Evolutionary conservation across 2,113 vertebrate genomes (phyloP).

Genomic region (Scortum barcoo): DNA sequence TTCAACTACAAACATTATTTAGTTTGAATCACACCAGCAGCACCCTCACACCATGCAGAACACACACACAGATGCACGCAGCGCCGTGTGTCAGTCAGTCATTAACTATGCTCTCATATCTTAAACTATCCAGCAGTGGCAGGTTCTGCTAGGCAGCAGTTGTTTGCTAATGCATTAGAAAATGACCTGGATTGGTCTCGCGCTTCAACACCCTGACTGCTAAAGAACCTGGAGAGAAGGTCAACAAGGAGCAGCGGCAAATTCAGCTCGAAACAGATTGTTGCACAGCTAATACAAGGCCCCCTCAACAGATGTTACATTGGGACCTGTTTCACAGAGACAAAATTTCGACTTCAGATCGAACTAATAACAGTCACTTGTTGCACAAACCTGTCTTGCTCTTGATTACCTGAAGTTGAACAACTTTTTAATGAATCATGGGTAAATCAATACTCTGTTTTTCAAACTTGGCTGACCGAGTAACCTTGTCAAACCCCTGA

Average conservation of each 20-base stretch:
- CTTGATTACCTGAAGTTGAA: not conserved
- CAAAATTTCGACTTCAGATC: conserved; percentile 8
- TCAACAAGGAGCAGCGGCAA: conserved; percentile 18
- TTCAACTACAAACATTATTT: conserved; percentile 1
- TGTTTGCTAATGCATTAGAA: conserved; percentile 75
- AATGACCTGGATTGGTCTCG: conserved; percentile 50
- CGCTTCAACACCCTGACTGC: conserved; percentile 24
- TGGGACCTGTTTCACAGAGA: conserved; percentile 8
- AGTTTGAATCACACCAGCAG: conserved; percentile 1
- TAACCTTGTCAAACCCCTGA: not conserved
- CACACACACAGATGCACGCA: conserved; percentile 16
- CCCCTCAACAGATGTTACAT: conserved; percentile 28
- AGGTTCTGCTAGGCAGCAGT: conserved; percentile 49
- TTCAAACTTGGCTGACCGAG: not conserved
- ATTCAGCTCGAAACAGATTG: conserved; percentile 26
- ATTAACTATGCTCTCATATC: conserved; percentile 72
- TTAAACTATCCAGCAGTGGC: conserved; percentile 31
- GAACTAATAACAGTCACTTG: not conserved
- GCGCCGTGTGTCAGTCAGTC: conserved; percentile 55
- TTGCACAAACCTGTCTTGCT: not conserved
- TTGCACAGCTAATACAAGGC: not conserved
- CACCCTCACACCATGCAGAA: conserved; percentile 20
- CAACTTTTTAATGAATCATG: not conserved
- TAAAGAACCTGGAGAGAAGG: conserved; percentile 29
- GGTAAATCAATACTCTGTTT: not conserved